Evolutionary conservation across 2,888 invertebrate genomes (phyloP).

Genomic region (Amorpha juglandis): DNA sequence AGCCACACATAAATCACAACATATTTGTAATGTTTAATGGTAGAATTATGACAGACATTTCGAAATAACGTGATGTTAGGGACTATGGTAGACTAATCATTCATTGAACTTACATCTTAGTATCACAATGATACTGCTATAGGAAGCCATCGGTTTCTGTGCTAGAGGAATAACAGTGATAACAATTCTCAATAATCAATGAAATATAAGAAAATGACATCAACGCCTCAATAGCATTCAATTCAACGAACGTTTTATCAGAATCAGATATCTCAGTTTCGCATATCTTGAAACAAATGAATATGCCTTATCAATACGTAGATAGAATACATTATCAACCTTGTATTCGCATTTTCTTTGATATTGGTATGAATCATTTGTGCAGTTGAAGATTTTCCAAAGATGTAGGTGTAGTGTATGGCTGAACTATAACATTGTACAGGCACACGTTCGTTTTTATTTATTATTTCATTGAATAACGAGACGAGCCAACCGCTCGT

Average conservation of each 20-base stretch:
- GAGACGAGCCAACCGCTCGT: too few species aligned
- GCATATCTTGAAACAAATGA: background rate
- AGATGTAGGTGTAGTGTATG: background rate
- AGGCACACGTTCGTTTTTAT: too few species aligned
- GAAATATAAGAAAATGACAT: background rate
- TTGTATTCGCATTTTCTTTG: background rate
- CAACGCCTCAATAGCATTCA: background rate
- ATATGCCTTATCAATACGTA: background rate
- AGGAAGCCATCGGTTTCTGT: too few species aligned
- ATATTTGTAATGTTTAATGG: too few species aligned
- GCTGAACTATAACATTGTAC: background rate
- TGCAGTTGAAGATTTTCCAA: background rate
- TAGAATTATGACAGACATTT: too few species aligned
- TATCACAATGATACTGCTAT: too few species aligned
- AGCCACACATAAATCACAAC: too few species aligned
- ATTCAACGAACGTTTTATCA: background rate
- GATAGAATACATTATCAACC: background rate
- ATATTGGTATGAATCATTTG: background rate
- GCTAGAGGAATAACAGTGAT: too few species aligned
- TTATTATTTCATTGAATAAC: too few species aligned
- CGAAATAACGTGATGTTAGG: too few species aligned
- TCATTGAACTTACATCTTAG: too few species aligned
- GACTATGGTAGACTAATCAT: too few species aligned
- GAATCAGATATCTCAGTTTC: background rate
- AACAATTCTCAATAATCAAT: background rate